Evolutionary conservation across 2,888 invertebrate species (phyloP), one percentile per base, ranked within the genome.

Genomic region (Capitulum mitella): DNA sequence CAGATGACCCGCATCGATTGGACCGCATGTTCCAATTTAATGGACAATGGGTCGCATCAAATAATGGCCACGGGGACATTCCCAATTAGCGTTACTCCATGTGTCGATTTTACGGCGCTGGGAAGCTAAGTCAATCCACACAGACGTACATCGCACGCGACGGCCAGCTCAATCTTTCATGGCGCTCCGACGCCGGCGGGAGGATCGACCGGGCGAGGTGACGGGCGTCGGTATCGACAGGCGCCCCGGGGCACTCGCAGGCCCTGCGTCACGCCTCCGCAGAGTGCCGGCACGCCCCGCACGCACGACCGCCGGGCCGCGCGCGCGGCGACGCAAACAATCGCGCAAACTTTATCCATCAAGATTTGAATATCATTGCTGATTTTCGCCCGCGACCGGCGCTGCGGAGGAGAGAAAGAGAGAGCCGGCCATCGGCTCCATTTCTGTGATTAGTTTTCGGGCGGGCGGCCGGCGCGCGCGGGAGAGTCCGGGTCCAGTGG

Each of bases 361-460:
- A 16, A 37, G 34, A 70, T 70, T 70, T 70, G 70, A 70, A 70
- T 70, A 70, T 37, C 70, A 70, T 70, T 70, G 37, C 70, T 70
- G 70, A 70, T 70, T 70, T 70, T 70, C 70, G 70, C 37, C n/a
- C 70, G 37, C 16, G 70, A 70, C 37, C 22, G 70, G 37, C 37
- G 37, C 8, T 19, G 22, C 37, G n/a, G n/a, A n/a, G n/a, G n/a
- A n/a, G n/a, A n/a, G n/a, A 22, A 22, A 32, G 70, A 34, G 70
- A 34, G 70, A 32, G 19, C 70, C 37, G 70, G 37, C 70, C 37
- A 70, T 37, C 37, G 26, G 34, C 6, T 0, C 70, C 70, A 70
- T 70, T 70, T 70, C 70, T 70, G 37, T 70, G 70, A 70, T 70
- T 70, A 70, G 70, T 70, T 70, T 70, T 37, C 37, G 70, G 64